phyloP scores from a whole-genome alignment of 1,140 invertebrate species.

The Oscheius sp. region DNA sequence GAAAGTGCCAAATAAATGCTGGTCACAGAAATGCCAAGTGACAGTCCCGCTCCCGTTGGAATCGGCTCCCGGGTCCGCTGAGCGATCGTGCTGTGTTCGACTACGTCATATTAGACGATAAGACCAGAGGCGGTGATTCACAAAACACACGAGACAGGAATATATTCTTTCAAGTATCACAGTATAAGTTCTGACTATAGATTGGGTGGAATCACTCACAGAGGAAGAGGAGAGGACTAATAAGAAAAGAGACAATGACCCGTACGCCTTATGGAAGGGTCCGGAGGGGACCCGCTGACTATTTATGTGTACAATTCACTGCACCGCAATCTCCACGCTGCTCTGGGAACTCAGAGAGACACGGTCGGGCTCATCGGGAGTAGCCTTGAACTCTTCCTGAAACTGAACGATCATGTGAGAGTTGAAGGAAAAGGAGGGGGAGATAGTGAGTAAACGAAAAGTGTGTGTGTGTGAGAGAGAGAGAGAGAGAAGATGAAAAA shows the following conservation, averaged over 20 bases:
- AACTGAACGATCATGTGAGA: too few relatives aligned
- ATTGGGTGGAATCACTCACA: neutral
- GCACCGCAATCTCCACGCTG: neutral
- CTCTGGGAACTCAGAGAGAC: neutral
- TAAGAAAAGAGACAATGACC: neutral
- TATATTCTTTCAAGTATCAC: slow-evolving; percentile 6
- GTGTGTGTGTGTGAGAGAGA: neutral
- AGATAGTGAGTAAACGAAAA: neutral
- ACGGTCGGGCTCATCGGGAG: neutral
- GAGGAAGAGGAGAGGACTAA: neutral
- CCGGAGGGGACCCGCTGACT: too few relatives aligned
- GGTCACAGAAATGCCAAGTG: too few relatives aligned
- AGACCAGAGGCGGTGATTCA: neutral
- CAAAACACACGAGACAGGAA: neutral
- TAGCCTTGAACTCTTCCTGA: neutral
- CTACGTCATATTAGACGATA: too few relatives aligned
- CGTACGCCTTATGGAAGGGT: neutral
- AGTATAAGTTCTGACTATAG: neutral
- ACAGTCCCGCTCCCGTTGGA: too few relatives aligned
- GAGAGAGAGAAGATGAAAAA: neutral
- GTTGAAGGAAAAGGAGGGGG: too few relatives aligned
- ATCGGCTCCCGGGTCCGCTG: too few relatives aligned
- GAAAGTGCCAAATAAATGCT: too few relatives aligned
- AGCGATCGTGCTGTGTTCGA: too few relatives aligned
- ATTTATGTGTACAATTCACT: neutral